A percentile compares a stretch with the other conserved stretches of the same genome.
Evolutionary conservation across 2,797 vertebrate genomes (phyloP).

Genomic region (Oceanodroma leucorhoa): DNA sequence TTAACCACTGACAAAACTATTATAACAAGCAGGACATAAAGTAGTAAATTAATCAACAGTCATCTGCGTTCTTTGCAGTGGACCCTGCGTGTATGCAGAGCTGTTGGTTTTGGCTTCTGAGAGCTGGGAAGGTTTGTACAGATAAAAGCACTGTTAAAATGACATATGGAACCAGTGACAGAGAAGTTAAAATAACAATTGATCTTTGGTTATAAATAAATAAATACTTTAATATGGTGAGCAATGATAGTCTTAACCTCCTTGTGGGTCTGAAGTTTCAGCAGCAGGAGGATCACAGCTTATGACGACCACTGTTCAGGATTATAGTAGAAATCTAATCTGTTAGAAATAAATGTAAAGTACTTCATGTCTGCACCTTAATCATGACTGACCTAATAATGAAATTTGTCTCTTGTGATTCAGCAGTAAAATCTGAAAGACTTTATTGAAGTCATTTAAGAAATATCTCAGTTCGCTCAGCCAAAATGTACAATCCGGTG

Average conservation of each 20-base stretch:
- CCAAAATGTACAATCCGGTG: not conserved
- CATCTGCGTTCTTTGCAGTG: not conserved
- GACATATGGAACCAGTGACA: not conserved
- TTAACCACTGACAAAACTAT: not conserved
- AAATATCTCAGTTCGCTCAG: not conserved
- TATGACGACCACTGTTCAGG: not conserved
- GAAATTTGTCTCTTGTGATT: not conserved
- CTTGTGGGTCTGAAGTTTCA: not conserved
- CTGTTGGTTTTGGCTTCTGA: not conserved
- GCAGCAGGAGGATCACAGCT: accelerated
- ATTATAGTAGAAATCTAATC: not conserved
- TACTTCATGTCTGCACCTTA: not conserved
- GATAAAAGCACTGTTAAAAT: not conserved
- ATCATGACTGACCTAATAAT: not conserved
- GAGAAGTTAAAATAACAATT: not conserved
- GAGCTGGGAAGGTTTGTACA: not conserved
- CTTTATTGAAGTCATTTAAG: not conserved
- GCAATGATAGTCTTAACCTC: not conserved
- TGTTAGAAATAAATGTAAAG: not conserved
- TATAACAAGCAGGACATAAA: not conserved
- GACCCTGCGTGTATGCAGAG: not conserved
- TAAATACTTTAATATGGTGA: not conserved
- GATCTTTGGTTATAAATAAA: not conserved
- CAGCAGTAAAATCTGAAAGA: not conserved
- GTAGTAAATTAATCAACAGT: not conserved